Percentiles rank a stretch among this genome's conserved stretches.
phyloP scores from a whole-genome alignment of 2,797 vertebrate species.

The Catamblyrhynchus diadema region DNA sequence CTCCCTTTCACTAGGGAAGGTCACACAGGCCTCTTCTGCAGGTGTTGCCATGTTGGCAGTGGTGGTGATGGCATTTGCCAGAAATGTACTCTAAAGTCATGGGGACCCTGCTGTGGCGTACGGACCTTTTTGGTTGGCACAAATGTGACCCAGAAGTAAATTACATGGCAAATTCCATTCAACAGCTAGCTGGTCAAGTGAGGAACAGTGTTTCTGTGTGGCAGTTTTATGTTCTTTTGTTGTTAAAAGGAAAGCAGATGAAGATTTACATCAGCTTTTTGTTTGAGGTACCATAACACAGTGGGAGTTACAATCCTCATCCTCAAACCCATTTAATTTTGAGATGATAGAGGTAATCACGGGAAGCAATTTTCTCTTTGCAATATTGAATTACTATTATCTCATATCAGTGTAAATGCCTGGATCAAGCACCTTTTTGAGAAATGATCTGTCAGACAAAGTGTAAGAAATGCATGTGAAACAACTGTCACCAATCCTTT shows the following conservation, averaged over 20 bases:
- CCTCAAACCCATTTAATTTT: constrained; percentile 41
- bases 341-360: constrained; percentile 21
- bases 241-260: neutral
- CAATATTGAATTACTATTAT: constrained; percentile 38
- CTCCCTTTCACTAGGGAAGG: neutral
- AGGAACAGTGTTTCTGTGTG: neutral
- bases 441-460: constrained; percentile 40
- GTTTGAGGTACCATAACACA: neutral
- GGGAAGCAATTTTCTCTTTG: constrained; percentile 8
- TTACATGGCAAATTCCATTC: neutral
- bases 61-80: neutral
- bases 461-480: constrained; percentile 32
- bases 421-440: constrained; percentile 17
- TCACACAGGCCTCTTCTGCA: neutral
- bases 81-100: neutral
- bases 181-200: neutral
- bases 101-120: neutral
- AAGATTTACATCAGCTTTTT: constrained; percentile 11
- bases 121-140: neutral
- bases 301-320: neutral
- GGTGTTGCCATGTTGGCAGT: accelerated
- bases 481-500: constrained; percentile 7
- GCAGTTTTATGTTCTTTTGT: neutral
- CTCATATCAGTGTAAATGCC: neutral
- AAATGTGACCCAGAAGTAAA: neutral